A percentile compares a stretch with the other conserved stretches of the same genome.
Evolutionary conservation across 2,797 vertebrate genomes (phyloP).

Genomic region (Microcaecilia unicolor): DNA sequence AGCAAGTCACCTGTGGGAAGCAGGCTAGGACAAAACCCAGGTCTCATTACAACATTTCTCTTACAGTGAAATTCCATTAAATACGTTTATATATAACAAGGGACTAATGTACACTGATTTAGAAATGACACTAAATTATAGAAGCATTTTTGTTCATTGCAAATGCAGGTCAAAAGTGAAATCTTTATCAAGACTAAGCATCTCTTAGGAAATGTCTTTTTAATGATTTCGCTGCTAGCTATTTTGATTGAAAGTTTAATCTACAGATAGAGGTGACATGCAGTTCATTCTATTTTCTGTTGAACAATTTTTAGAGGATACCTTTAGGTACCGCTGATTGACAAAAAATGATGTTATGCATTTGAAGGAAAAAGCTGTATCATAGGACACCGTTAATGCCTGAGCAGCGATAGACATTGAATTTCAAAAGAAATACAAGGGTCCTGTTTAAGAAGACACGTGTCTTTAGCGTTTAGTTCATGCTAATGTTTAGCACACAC

Average conservation of each 20-base stretch:
- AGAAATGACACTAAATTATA: too few species aligned
- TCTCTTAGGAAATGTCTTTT: neutral
- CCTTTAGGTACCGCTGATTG: conserved; percentile 8
- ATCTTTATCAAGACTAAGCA: neutral
- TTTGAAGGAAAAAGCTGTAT: conserved; percentile 7
- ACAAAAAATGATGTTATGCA: conserved; percentile 17
- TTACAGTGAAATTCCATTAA: too few species aligned
- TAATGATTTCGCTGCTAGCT: conserved; percentile 2
- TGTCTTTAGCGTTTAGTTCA: too few species aligned
- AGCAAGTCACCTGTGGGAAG: too few species aligned
- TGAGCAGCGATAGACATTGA: conserved; percentile 22
- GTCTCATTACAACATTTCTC: too few species aligned
- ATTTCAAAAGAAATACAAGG: conserved; percentile 4
- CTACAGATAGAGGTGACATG: neutral
- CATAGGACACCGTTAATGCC: conserved; percentile 9
- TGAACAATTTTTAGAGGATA: conserved; percentile 6
- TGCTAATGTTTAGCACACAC: too few species aligned
- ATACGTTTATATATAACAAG: too few species aligned
- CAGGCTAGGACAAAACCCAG: too few species aligned
- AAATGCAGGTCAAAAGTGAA: neutral
- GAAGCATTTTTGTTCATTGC: too few species aligned
- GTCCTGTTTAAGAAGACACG: too few species aligned
- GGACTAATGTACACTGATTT: too few species aligned
- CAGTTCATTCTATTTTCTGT: conserved; percentile 7
- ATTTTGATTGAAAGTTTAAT: conserved; percentile 10